Base-by-base conservation (phyloP, 1,140 invertebrate genomes). In the Drosophila leontia region DNA sequence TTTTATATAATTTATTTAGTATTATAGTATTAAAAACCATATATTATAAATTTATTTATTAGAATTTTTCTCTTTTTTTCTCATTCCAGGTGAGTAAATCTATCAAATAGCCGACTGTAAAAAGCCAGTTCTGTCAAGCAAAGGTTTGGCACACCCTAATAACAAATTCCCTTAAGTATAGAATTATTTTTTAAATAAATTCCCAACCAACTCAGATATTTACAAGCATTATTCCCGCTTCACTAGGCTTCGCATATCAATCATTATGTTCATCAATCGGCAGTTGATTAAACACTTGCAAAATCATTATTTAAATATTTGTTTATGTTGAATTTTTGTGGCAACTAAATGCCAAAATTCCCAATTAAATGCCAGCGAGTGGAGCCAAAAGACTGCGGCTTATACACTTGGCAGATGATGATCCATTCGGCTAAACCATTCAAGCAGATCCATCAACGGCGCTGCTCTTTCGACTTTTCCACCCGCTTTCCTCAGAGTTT, bases 11-110 rank as follows among this genome's bases (percentile, higher is more conserved):
- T 35, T n/a, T 11, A 23, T n/a, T 42, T 34, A 5, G 26, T 6
- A 26, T 3, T 23, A 17, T 32, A 23, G 11, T 37, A n/a, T n/a
- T 1, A 34, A 12, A 6, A 29, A 50, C 7, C 5, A 32, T 42
- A 1, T 15, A 13, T 56, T 17, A 6, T 26, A n/a, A n/a, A 15
- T 15, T 2, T 26, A 15, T n/a, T 26, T 29, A 53, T 53, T 45
- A 2, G 2, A 23, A 19, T 37, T 26, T 9, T 29, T 39, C 5
- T 11, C 2, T 34, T 53, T 15, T 78, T 34, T 50, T 87, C 37
- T 87, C 71, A 17, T 87, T 87, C 26, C 80, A 88, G 84, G 84
- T 87, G 74, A 87, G 84, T 87, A 48, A 69, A 48, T n/a, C 44
- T 29, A 15, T 64, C 0, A 13, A 74, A 8, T 39, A 19, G 11